Evolutionary conservation across 2,797 vertebrate genomes (phyloP), one percentile per base, ranked within the genome.

Genomic region (Telmatherina bonti): DNA sequence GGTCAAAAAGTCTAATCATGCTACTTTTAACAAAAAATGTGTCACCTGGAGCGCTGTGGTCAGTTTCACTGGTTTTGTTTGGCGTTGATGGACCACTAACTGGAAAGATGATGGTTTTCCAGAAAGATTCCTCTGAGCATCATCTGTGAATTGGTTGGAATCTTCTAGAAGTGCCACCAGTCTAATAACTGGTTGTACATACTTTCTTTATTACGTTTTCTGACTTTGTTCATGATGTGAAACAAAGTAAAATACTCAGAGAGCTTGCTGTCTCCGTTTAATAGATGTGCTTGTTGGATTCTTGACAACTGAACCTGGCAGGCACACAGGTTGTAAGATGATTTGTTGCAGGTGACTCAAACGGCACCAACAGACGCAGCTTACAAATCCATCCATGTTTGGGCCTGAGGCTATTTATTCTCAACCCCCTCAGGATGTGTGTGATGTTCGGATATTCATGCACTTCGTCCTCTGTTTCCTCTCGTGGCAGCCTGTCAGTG

Each of bases 401-500:
- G 18, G 1, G 12, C 72, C 74, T 0, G 12, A 0, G 45, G 65
- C 62, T 79, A 18, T 72, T 70, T 70, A 45, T 56, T 13, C 26
- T 29, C 35, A 11, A 57, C n/a, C 26, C 3, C 55, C 27, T 2
- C 4, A 60, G 63, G 30, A 29, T 56, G 52, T 68, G 54, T 54
- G 24, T 29, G 62, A 20, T 45, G 43, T 43, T 43, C 18, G 11
- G 59, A 41, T 45, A 10, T 51, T 74, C 61, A 62, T 52, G 33
- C 62, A 49, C 26, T 27, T 1, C 31, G 56, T 29, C 49, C 49
- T 55, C 56, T 62, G 68, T 57, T 66, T 76, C 31, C 58, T 35
- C 35, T 41, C 57, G n/a, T 43, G 53, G 43, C 93, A 99, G 98
- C 96, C 3, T 99, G 98, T 85, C 98, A 99, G 88, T 99, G 98